Base-by-base conservation (phyloP, 1,140 invertebrate species). In the Potamilus streckersoni region DNA sequence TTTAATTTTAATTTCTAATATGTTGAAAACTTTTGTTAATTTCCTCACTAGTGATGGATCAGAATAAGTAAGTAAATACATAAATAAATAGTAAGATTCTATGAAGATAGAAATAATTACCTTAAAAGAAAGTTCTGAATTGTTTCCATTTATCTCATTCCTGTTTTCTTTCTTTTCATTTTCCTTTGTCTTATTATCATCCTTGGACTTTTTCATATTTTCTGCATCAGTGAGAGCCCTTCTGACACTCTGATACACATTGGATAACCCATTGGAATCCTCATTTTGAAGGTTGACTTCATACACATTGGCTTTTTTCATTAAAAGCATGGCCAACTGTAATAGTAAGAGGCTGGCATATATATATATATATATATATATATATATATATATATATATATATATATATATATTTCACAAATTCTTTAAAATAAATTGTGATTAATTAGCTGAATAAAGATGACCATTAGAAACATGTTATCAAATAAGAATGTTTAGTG, bases 281-380 rank as follows among this genome's bases (percentile, higher is more conserved):
- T 88, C 83, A 59, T 85, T 79, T 67, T 87, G 86, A 73, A 88
- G 82, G 66, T 82, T 83, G 0, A 88, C 79, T 71, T 87, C 83
- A 20, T 71, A 64, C 8, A 82, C 80, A 38, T 61, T 55, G 58
- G 86, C 83, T 60, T 82, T 71, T 16, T 81, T 76, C 59, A 83
- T 80, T 59, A 38, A 38, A 38, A 88, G 67, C 65, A 88, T 84
- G 17, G 83, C 87, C 49, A 88, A 81, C 85, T 89, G 70, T 20
- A 55, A 63, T 61, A 79, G 59, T 27, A 69, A 63, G 74, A 64
- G 60, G 27, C 20, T 62, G 49, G 20, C 58, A 62, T 13, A 68
- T 13, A 68, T 27, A 11, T 27, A 20, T 11, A n/a, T n/a, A n/a
- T n/a, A n/a, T n/a, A n/a, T 63, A 63, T 63, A 11, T 20, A n/a